These are phyloP conservation scores for Noctuana brunneofusca DNA, from an alignment of 2,888 invertebrate genomes.

Conservation along the genomic window DNA sequence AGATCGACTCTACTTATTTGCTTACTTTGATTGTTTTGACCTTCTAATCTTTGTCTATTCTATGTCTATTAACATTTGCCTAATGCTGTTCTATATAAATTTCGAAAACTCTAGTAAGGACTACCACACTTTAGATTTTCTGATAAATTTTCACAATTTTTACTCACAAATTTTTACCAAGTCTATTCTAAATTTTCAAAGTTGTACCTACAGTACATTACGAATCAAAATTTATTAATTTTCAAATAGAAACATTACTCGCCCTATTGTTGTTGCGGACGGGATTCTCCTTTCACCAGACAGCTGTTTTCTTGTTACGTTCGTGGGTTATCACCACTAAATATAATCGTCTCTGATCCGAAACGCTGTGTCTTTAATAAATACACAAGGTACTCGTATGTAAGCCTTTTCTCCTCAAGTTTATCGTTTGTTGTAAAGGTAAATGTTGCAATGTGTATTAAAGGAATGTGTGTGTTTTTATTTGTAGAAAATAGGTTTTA, in stretches of 20 bases:
- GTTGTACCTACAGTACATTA: constrained; percentile 52
- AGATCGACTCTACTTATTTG: constrained; percentile 66
- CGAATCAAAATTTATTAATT: constrained; percentile 67
- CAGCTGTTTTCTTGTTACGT: constrained; percentile 63
- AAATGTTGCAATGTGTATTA: constrained; percentile 1
- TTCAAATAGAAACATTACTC: constrained; percentile 77
- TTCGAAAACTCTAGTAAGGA: constrained; percentile 58
- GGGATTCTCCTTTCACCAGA: constrained; percentile 65
- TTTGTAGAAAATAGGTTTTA: constrained; percentile 41
- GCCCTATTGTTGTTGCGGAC: constrained; percentile 73
- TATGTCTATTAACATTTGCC: constrained; percentile 60
- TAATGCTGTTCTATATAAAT: constrained; percentile 64
- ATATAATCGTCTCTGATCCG: constrained; percentile 45
- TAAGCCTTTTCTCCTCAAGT: constrained; percentile 59
- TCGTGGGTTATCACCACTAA: constrained; percentile 54
- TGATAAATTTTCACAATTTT: constrained; percentile 52
- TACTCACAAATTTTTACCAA: constrained; percentile 59
- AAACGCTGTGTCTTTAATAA: constrained; percentile 33
- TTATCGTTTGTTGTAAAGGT: constrained; percentile 2
- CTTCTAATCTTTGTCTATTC: constrained; percentile 70
- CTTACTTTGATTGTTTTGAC: constrained; percentile 54
- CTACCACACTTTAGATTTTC: constrained; percentile 69
- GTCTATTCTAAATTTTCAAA: constrained; percentile 70
- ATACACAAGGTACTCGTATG: constrained; percentile 40
- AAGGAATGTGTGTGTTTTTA: constrained; percentile 4